phyloP scores from a whole-genome alignment of 2,797 vertebrate species.

The Sphenodon punctatus region DNA sequence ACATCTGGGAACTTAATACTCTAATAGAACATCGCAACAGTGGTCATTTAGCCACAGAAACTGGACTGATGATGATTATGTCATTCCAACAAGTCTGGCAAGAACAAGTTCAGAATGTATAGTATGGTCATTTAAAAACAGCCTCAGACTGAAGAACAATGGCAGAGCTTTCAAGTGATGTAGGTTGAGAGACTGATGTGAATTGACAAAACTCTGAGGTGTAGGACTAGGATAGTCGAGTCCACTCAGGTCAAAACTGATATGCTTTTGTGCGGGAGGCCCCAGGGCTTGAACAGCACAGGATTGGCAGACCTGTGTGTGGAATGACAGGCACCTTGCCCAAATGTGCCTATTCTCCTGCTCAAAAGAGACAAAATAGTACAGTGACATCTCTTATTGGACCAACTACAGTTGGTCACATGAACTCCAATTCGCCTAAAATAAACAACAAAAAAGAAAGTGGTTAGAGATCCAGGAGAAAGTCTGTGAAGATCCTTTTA shows the following conservation, averaged over 20 bases:
- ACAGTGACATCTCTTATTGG: too few species aligned
- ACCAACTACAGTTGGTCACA: too few species aligned
- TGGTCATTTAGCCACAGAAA: too few species aligned
- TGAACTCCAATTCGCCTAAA: background rate
- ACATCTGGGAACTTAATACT: too few species aligned
- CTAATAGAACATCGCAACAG: too few species aligned
- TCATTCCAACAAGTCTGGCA: too few species aligned
- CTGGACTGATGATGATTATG: too few species aligned
- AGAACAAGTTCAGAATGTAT: too few species aligned
- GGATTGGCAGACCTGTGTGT: background rate
- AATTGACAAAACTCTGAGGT: background rate
- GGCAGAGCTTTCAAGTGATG: background rate
- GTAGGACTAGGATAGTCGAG: background rate
- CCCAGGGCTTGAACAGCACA: background rate
- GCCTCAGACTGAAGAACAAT: background rate
- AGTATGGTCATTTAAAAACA: too few species aligned
- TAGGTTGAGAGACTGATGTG: background rate
- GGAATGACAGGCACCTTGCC: background rate
- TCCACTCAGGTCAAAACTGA: rapidly evolving
- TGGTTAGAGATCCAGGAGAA: background rate
- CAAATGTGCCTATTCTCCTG: background rate
- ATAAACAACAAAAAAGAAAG: background rate
- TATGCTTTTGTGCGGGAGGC: rapidly evolving
- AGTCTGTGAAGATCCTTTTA: background rate
- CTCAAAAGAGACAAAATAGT: too few species aligned